Conservation (phyloP, 2,113 vertebrate genomes). For the Pampusana beccarii region DNA sequence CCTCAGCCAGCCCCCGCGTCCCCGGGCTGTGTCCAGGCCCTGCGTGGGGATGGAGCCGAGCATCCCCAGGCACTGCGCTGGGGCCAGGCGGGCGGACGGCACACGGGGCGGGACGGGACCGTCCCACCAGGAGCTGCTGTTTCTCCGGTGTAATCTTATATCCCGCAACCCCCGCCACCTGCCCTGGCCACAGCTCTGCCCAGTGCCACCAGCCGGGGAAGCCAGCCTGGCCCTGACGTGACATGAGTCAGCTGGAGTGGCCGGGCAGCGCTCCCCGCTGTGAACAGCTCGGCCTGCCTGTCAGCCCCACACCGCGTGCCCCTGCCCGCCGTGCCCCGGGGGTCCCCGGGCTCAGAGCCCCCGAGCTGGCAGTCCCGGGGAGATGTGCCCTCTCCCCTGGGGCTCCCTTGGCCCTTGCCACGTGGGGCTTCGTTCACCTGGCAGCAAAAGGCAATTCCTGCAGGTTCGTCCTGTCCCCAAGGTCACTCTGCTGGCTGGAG, state of each 20-base stretch:
- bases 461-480: not conserved
- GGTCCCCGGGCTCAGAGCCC: not conserved
- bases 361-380: accelerated
- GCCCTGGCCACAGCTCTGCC: not conserved
- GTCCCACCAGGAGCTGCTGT: accelerated
- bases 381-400: not conserved
- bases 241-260: not conserved
- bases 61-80: not conserved
- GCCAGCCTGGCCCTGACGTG: not conserved
- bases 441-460: not conserved
- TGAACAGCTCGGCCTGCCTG: accelerated
- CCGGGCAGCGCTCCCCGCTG: accelerated
- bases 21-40: not conserved
- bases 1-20: not conserved
- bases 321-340: not conserved
- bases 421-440: not conserved
- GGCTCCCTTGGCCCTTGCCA: not conserved
- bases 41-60: not conserved
- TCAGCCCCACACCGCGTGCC: accelerated
- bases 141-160: not conserved
- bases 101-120: not conserved
- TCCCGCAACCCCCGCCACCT: accelerated
- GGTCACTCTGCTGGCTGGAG: not conserved
- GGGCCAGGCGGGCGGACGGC: not conserved
- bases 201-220: not conserved